Evolutionary conservation across 2,797 vertebrate genomes (phyloP), one percentile per base, ranked within the genome.

Genomic region (Vultur gryphus): DNA sequence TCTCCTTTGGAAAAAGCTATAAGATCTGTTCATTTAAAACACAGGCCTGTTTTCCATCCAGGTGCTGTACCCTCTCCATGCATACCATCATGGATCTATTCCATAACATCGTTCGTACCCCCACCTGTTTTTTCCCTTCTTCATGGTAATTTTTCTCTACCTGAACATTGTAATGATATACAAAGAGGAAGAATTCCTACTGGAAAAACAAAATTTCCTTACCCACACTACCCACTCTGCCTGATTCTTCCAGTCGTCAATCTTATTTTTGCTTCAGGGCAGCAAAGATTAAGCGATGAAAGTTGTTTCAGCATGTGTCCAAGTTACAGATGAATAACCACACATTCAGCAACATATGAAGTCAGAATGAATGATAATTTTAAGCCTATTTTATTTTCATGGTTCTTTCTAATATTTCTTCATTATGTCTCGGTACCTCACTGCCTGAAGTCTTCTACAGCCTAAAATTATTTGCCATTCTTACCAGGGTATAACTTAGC

Each of bases 101-200:
- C 28, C 10, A 44, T 46, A 72, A n/a, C 4, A 10, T 3, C 1
- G n/a, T 72, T 69, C 41, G 19, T 51, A 72, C 9, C 23, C 18
- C 8, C 19, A 62, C 6, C 10, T 20, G 0, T 0, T 48, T 81
- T 69, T 55, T n/a, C 12, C 5, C 1, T 29, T 61, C 23, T 64
- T 65, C 14, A 10, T 21, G 25, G 5, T 59, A 24, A 24, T 80
- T 66, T 92, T 93, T 82, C 16, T 77, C 16, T 72, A 76, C 44
- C 33, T 70, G 35, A 37, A 73, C 13, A 41, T 14, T 59, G 25
- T n/a, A 84, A 62, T 25, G 9, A 29, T 54, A 59, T 6, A 25
- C 8, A 82, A 70, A 64, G 24, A 39, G 7, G 14, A 94, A 83
- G 10, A 67, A 62, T 23, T 80, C 17, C 18, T 75, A 29, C 7